Percentiles rank a stretch among this genome's conserved stretches.
Conservation (phyloP, 2,888 invertebrate genomes). For the Calameuta filiformis region DNA sequence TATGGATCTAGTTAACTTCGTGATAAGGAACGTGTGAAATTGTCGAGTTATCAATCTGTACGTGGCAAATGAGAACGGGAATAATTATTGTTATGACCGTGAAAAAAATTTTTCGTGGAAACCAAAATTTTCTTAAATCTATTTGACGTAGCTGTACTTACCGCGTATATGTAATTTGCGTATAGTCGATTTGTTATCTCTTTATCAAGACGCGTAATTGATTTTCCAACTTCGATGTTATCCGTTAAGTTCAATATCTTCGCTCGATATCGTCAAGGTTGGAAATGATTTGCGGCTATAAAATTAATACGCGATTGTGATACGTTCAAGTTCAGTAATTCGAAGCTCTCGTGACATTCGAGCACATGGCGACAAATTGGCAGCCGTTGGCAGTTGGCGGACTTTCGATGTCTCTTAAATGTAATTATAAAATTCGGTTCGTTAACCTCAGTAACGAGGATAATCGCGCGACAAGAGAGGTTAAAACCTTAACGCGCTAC, state of each 20-base stretch:
- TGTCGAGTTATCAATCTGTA: neutral
- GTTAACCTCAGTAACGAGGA: neutral
- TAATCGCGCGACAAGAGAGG: neutral
- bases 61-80: neutral
- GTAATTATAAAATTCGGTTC: neutral
- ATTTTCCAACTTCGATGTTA: too few species aligned
- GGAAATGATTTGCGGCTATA: neutral
- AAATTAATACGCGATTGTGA: neutral
- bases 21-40: neutral
- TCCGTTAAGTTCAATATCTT: too few species aligned
- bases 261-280: too few species aligned
- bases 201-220: too few species aligned
- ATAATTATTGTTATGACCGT: neutral
- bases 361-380: neutral
- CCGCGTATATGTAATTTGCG: too few species aligned
- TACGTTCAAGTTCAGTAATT: neutral
- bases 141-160: too few species aligned
- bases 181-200: too few species aligned
- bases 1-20: neutral
- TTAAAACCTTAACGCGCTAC: neutral
- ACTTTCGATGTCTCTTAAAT: neutral
- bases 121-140: too few species aligned
- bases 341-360: neutral
- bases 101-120: too few species aligned
- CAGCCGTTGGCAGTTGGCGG: neutral